Conservation (phyloP, 2,113 vertebrate genomes). For the Microcebus griseorufus region DNA sequence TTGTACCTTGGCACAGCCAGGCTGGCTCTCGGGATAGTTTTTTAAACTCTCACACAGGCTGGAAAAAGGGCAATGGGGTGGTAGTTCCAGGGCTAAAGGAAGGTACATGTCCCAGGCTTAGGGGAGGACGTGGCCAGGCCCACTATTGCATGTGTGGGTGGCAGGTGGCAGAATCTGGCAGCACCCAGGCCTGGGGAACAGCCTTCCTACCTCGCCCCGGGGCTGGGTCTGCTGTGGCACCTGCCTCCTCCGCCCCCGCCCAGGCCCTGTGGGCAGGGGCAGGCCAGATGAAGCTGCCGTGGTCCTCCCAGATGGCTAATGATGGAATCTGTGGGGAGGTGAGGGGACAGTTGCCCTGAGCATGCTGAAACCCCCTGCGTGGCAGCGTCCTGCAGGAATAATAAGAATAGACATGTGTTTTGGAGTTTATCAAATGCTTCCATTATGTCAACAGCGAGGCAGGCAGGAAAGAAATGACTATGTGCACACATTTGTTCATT, state of each 20-base stretch:
- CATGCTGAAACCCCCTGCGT: neutral
- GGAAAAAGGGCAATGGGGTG: neutral
- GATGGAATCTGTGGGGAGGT: neutral
- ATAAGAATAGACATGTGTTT: accelerated
- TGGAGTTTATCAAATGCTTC: neutral
- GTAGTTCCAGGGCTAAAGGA: no score
- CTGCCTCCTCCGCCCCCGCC: neutral
- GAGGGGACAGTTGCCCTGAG: neutral
- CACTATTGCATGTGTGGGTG: neutral
- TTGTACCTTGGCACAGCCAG: neutral
- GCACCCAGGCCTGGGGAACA: neutral
- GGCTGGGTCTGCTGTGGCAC: accelerated
- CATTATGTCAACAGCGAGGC: neutral
- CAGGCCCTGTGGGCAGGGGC: neutral
- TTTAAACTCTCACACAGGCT: neutral
- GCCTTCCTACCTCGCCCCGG: neutral
- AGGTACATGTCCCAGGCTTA: neutral
- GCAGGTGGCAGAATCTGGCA: neutral
- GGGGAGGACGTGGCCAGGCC: neutral
- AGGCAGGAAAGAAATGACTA: neutral
- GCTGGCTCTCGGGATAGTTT: neutral
- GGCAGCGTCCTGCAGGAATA: neutral
- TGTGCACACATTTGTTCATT: neutral
- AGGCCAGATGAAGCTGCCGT: neutral
- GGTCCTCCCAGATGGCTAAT: neutral